Percentiles rank a stretch among this genome's conserved stretches.
These are phyloP conservation scores for Anniella stebbinsi DNA, from an alignment of 2,797 vertebrate species.

Conservation along the genomic window DNA sequence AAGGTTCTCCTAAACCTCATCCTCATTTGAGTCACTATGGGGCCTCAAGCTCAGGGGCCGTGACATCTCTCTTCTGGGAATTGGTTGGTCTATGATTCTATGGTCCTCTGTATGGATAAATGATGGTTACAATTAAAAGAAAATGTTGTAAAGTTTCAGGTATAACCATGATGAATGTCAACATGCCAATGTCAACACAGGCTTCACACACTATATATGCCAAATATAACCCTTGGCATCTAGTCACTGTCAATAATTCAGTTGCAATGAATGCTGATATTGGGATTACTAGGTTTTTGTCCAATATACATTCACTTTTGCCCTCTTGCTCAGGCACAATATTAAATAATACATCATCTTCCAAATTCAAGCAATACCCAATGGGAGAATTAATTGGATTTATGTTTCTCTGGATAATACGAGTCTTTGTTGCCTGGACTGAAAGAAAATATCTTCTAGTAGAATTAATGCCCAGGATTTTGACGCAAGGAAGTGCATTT, in stretches of 20 bases:
- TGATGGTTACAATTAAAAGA: background rate
- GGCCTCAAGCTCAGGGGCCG: too few species aligned
- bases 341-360: constrained; percentile 28
- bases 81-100: background rate
- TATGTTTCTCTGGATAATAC: background rate
- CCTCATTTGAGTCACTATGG: too few species aligned
- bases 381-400: background rate
- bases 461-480: constrained; percentile 46
- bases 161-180: background rate
- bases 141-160: background rate
- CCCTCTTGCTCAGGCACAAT: background rate
- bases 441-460: constrained; percentile 28
- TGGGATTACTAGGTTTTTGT: constrained; percentile 15
- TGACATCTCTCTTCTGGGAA: background rate
- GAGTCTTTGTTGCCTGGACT: constrained; percentile 30
- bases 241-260: constrained; percentile 2
- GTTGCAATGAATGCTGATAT: background rate
- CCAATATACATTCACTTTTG: background rate
- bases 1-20: too few species aligned
- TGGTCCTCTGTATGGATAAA: background rate
- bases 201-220: background rate
- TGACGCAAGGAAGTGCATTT: constrained; percentile 50
- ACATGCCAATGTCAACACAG: background rate
- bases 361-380: constrained; percentile 16
- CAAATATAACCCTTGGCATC: background rate